Percentiles rank a stretch among this genome's conserved stretches.
phyloP scores from a whole-genome alignment of 2,113 vertebrate species.

The Misgurnus anguillicaudatus region DNA sequence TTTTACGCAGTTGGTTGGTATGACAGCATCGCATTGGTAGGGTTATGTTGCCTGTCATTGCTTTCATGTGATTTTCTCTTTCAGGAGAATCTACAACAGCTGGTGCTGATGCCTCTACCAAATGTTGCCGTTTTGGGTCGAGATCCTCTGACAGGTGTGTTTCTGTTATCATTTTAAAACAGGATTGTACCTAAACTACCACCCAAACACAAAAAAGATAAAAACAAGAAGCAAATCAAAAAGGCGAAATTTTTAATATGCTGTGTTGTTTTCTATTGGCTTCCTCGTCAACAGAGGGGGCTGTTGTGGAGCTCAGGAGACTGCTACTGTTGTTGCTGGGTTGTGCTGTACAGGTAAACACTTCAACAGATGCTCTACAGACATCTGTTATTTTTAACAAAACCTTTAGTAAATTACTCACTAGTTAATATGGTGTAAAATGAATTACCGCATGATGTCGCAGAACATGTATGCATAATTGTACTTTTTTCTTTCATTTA shows the following conservation, averaged over 20 bases:
- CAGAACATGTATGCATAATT: background rate
- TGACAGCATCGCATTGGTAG: background rate
- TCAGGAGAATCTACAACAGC: conserved; percentile 86
- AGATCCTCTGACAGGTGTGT: conserved; percentile 85
- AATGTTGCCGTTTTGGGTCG: conserved; percentile 81
- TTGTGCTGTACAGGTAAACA: conserved; percentile 85
- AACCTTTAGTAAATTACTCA: background rate
- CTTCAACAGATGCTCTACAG: background rate
- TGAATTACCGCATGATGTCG: background rate
- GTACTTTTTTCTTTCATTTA: conserved; percentile 32
- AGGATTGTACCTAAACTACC: background rate
- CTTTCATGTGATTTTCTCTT: conserved; percentile 17
- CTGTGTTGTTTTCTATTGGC: background rate
- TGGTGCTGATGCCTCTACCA: conserved; percentile 83
- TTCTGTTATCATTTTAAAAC: background rate
- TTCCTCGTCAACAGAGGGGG: conserved; percentile 72
- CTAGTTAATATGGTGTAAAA: background rate
- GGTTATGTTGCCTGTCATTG: background rate
- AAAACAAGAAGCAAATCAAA: background rate
- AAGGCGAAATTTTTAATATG: background rate
- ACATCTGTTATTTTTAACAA: conserved; percentile 15
- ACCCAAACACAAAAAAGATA: background rate
- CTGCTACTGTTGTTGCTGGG: conserved; percentile 82
- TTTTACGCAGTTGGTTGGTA: background rate
- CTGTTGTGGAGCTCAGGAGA: conserved; percentile 79